Conservation (phyloP, 2,113 vertebrate species). For the Centropristis striata region DNA sequence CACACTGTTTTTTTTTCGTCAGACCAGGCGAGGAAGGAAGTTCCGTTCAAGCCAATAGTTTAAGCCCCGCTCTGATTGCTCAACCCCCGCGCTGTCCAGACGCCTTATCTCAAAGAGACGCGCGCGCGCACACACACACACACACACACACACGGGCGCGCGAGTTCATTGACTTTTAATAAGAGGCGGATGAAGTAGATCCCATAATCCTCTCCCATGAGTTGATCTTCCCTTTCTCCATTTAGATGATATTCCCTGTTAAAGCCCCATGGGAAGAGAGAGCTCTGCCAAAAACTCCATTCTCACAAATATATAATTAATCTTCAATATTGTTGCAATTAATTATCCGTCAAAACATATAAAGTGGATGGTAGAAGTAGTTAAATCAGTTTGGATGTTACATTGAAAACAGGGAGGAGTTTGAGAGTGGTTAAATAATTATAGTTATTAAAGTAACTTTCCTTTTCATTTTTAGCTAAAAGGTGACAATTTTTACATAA, state of each 20-base stretch:
- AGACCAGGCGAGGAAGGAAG: constrained; percentile 71
- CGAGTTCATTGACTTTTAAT: background rate
- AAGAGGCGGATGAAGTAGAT: background rate
- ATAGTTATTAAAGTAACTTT: too few relatives aligned
- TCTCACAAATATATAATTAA: background rate
- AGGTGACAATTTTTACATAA: too few relatives aligned
- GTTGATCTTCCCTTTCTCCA: background rate
- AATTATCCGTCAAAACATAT: too few relatives aligned
- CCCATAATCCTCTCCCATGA: background rate
- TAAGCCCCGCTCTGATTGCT: constrained; percentile 46
- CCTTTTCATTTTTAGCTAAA: too few relatives aligned
- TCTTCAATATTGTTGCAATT: too few relatives aligned
- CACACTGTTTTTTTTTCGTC: background rate
- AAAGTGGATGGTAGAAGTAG: too few relatives aligned
- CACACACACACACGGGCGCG: background rate
- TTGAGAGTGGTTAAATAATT: too few relatives aligned
- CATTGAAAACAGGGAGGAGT: too few relatives aligned
- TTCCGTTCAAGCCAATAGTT: constrained; percentile 29
- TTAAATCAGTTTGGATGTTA: too few relatives aligned
- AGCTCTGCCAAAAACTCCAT: background rate
- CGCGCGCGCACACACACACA: background rate
- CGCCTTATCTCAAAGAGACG: constrained; percentile 38
- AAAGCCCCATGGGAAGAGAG: background rate
- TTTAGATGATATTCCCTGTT: background rate
- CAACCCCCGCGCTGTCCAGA: constrained; percentile 44